These are phyloP conservation scores for Eilema griseolum DNA, from an alignment of 2,888 invertebrate species.

Conservation along the genomic window DNA sequence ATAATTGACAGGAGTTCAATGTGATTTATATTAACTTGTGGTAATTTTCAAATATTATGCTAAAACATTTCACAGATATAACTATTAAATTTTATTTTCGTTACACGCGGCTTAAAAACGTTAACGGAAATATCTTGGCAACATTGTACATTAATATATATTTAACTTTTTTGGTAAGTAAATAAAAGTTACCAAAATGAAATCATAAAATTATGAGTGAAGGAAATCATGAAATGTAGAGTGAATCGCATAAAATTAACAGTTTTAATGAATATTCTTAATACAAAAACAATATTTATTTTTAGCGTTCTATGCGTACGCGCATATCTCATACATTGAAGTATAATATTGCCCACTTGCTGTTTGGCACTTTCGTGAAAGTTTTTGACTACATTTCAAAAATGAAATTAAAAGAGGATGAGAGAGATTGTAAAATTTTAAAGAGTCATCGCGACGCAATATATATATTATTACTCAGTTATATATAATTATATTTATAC, in stretches of 20 bases:
- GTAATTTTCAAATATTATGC: background rate
- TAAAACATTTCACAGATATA: background rate
- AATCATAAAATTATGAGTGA: background rate
- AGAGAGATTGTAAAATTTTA: background rate
- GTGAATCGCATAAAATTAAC: conserved; percentile 1
- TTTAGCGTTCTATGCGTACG: background rate
- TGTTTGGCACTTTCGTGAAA: background rate
- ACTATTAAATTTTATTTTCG: background rate
- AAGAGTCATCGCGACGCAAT: background rate
- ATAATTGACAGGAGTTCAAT: conserved; percentile 3
- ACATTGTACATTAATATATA: background rate
- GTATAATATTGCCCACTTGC: background rate
- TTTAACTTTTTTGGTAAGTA: background rate
- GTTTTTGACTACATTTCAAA: background rate
- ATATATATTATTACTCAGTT: too few species aligned
- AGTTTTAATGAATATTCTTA: background rate
- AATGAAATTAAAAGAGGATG: background rate
- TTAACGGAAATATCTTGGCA: background rate
- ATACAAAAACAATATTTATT: background rate
- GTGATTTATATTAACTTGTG: background rate
- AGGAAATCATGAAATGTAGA: conserved; percentile 1
- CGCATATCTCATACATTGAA: background rate
- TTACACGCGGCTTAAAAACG: background rate
- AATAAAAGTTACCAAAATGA: background rate
- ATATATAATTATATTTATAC: background rate